Evolutionary conservation across 2,113 vertebrate genomes (phyloP), one percentile per base, ranked within the genome.

Genomic region (Salvelinus fontinalis): DNA sequence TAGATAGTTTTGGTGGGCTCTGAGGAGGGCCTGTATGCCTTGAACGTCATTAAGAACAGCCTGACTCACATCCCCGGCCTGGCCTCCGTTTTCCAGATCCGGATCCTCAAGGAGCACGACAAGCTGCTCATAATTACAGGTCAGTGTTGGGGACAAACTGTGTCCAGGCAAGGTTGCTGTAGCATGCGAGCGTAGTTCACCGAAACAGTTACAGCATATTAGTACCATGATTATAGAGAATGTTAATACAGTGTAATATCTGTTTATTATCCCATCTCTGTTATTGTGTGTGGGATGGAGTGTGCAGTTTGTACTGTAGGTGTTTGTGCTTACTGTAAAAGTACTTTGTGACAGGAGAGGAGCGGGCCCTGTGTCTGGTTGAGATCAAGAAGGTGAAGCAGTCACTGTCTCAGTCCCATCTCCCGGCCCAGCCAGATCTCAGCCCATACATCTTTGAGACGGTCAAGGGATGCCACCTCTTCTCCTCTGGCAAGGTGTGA

Each of bases 341-440:
- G 39, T 9, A 44, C 39, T 44, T 44, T 44, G 9, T 44, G 9
- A 44, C 39, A 99, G 98, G 98, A 83, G 96, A 97, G 76, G 98
- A 99, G 70, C 93, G 97, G 77, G 96, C 96, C 2, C 87, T 99
- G 83, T 99, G 97, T 83, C 94, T 98, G 27, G 95, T 97, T 34
- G 98, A 99, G 6, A 96, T 98, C 84, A 99, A 99, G 92, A 97
- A 98, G 83, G 95, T 99, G 74, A 99, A 99, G 82, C 98, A 99
- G 89, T 98, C 97, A 27, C 87, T 99, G 77, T 96, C 97, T 2
- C 98, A 99, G 91, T 95, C 97, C n/a, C 98, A 99, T 86, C 95
- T 99, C 69, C 98, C 98, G 0, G 95, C 97, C 76, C 98, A 97
- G 86, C 97, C 96, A 0, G 97, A 99, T 80, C 89, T 99, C 84